phyloP scores from a whole-genome alignment of 2,797 vertebrate genomes.

The Diplodus sargus region DNA sequence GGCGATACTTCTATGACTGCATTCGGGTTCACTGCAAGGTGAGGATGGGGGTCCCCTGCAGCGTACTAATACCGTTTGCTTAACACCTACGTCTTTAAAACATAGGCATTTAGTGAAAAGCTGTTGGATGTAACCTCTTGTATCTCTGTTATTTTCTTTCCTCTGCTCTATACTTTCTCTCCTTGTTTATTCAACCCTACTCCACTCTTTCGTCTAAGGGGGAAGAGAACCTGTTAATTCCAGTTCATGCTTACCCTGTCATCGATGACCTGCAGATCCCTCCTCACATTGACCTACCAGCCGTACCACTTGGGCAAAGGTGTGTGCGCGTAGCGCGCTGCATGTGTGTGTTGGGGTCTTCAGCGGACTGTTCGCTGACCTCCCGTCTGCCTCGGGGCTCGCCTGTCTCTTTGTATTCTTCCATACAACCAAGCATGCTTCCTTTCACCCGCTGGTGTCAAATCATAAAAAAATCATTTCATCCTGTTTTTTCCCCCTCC shows the following conservation, averaged over 20 bases:
- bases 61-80: neutral
- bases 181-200: slow-evolving; percentile 32
- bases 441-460: slow-evolving; percentile 36
- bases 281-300: slow-evolving; percentile 87
- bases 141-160: slow-evolving; percentile 19
- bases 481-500: slow-evolving; percentile 13
- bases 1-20: slow-evolving; percentile 95
- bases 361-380: slow-evolving; percentile 35
- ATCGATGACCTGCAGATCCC: slow-evolving; percentile 90
- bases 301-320: slow-evolving; percentile 90
- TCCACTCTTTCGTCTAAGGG: slow-evolving; percentile 60
- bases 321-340: slow-evolving; percentile 64
- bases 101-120: neutral
- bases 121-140: neutral
- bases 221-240: slow-evolving; percentile 91
- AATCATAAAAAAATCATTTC: slow-evolving; percentile 20
- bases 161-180: neutral
- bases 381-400: slow-evolving; percentile 29
- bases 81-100: neutral
- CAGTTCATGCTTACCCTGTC: slow-evolving; percentile 92
- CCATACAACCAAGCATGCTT: slow-evolving; percentile 37
- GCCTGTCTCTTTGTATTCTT: slow-evolving; percentile 67
- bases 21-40: slow-evolving; percentile 93
- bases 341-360: slow-evolving; percentile 19
- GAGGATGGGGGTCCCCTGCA: slow-evolving; percentile 27